These are phyloP conservation scores for Amphipyra berbera DNA, from an alignment of 2,888 invertebrate species.

Conservation along the genomic window DNA sequence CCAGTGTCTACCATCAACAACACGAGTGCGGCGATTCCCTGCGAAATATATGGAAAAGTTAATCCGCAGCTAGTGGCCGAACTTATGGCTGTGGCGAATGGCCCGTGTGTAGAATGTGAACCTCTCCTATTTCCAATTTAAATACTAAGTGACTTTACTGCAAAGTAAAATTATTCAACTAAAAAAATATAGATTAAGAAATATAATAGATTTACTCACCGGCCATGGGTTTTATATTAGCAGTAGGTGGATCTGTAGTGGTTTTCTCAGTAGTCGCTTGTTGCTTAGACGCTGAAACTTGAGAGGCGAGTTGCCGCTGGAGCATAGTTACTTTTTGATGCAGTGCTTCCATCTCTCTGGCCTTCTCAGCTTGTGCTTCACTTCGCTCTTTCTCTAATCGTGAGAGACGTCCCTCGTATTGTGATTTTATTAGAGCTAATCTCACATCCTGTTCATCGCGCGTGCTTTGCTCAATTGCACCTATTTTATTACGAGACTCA, in stretches of 20 bases:
- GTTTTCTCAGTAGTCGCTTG: slow-evolving; percentile 89
- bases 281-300: slow-evolving; percentile 92
- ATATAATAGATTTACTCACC: slow-evolving; percentile 81
- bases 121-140: too few species aligned
- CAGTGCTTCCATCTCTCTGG: slow-evolving; percentile 92
- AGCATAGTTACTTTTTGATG: slow-evolving; percentile 92
- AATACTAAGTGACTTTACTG: too few species aligned
- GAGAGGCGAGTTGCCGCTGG: slow-evolving; percentile 92
- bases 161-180: too few species aligned
- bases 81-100: too few species aligned
- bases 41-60: too few species aligned
- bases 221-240: slow-evolving; percentile 98
- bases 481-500: slow-evolving; percentile 86
- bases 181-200: not conserved
- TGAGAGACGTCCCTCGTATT: slow-evolving; percentile 92
- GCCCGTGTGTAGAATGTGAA: too few species aligned
- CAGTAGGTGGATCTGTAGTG: slow-evolving; percentile 92
- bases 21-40: too few species aligned
- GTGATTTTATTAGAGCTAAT: slow-evolving; percentile 91
- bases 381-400: slow-evolving; percentile 93
- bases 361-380: slow-evolving; percentile 90
- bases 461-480: slow-evolving; percentile 86
- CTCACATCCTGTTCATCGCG: slow-evolving; percentile 90
- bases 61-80: too few species aligned
- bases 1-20: too few species aligned